Conservation (phyloP, 2,113 vertebrate genomes). For the Pseudorhombus dupliciocellatus region DNA sequence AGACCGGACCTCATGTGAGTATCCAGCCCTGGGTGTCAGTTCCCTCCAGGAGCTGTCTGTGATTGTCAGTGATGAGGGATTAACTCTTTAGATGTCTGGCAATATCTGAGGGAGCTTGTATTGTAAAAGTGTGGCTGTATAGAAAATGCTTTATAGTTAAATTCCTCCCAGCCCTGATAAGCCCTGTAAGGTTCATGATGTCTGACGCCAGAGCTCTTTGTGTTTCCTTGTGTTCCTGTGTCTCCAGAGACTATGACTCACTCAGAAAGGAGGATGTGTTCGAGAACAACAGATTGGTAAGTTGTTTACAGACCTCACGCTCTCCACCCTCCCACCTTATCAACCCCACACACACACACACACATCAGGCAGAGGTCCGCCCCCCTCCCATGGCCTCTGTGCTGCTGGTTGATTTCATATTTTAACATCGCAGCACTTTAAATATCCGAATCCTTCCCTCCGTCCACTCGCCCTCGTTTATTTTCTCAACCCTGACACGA, state of each 20-base stretch:
- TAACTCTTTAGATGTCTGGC: too few species aligned
- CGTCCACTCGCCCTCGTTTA: constrained; percentile 59
- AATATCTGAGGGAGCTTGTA: background rate
- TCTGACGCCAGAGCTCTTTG: background rate
- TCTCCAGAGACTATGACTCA: constrained; percentile 87
- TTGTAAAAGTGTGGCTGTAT: background rate
- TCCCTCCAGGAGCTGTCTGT: background rate
- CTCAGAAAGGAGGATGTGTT: constrained; percentile 94
- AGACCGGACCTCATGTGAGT: constrained; percentile 96
- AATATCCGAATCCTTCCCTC: background rate
- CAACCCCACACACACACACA: too few species aligned
- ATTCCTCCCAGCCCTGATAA: background rate
- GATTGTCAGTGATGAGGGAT: background rate
- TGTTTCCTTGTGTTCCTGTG: constrained; percentile 15
- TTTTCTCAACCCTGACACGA: constrained; percentile 33
- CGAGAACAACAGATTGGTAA: constrained; percentile 96
- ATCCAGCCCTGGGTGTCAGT: background rate
- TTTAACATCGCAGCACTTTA: background rate
- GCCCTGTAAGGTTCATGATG: background rate
- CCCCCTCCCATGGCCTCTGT: too few species aligned
- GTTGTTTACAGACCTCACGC: constrained; percentile 43
- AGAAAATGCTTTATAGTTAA: background rate
- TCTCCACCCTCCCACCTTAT: background rate
- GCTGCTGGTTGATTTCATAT: too few species aligned
- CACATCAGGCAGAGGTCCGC: too few species aligned